Percentiles rank a stretch among this genome's conserved stretches.
Conservation (phyloP, 2,113 vertebrate genomes). For the Pollachius pollachius region DNA sequence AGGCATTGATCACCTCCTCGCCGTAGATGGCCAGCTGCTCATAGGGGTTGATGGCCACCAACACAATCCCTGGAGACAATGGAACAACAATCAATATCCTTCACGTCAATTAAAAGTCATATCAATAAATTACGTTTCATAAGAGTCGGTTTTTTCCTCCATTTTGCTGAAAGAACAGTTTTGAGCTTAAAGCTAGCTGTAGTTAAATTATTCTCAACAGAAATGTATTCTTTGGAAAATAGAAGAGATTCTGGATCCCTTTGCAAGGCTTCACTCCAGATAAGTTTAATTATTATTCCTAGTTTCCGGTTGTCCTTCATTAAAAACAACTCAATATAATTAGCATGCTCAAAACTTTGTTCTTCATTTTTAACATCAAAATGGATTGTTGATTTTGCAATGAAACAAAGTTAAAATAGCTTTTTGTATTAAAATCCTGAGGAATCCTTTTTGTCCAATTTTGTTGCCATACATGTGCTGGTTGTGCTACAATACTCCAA, state of each 20-base stretch:
- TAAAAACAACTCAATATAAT: no score
- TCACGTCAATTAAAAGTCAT: background rate
- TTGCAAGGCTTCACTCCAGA: no score
- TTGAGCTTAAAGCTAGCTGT: background rate
- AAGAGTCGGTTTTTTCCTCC: background rate
- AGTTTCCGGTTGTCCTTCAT: no score
- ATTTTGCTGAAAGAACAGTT: background rate
- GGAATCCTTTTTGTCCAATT: no score
- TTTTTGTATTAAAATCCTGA: no score
- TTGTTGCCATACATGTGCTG: no score
- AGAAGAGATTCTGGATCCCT: background rate
- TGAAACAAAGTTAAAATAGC: no score
- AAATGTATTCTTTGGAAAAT: background rate
- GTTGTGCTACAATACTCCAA: no score
- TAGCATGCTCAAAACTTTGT: no score
- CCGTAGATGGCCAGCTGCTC: slow-evolving; percentile 93
- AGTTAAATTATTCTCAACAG: background rate
- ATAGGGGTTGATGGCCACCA: slow-evolving; percentile 96
- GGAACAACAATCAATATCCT: background rate
- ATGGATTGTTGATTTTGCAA: no score
- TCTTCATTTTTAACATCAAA: no score
- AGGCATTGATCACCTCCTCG: slow-evolving; percentile 94
- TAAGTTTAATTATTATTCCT: no score
- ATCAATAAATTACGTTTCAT: background rate
- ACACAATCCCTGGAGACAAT: slow-evolving; percentile 84